Base-by-base conservation (phyloP, 2,888 invertebrate species). In the Amphiduros pacificus region DNA sequence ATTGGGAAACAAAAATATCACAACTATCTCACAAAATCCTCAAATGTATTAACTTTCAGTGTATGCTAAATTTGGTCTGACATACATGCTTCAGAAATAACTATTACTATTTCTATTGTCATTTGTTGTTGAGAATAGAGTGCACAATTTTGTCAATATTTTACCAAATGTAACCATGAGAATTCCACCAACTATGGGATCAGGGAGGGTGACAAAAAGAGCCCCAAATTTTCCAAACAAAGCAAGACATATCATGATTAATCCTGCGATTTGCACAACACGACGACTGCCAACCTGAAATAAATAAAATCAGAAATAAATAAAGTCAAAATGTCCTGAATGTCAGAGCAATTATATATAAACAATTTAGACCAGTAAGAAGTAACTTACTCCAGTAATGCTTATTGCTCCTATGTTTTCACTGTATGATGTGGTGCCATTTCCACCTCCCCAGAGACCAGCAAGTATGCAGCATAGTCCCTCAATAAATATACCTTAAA, bases 341-440 rank as follows among this genome's bases (percentile, higher is more conserved):
- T n/a, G n/a, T n/a, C n/a, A n/a, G n/a, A n/a, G n/a, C n/a, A n/a
- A n/a, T n/a, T n/a, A n/a, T n/a, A n/a, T n/a, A n/a, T n/a, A n/a
- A n/a, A n/a, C n/a, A n/a, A n/a, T n/a, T n/a, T n/a, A n/a, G n/a
- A n/a, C n/a, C n/a, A n/a, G n/a, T n/a, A n/a, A n/a, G n/a, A n/a
- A n/a, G n/a, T n/a, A n/a, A 5, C 27, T 36, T 73, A 90, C 91
- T 85, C 90, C 90, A 1, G 92, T 92, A 1, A 92, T 90, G 32
- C 92, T 92, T 68, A 94, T 93, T 1, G 92, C 92, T 0, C 93
- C 93, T 48, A 94, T 92, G 79, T 93, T 93, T 79, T 93, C 92
- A 55, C 92, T 91, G 77, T 93, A 93, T 2, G 93, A 93, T 71
- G 93, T 93, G 52, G 92, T 92, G 0, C 92, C 93, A 74, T 91